Conservation (phyloP, 2,113 vertebrate genomes). For the Cochlearius cochlearius region DNA sequence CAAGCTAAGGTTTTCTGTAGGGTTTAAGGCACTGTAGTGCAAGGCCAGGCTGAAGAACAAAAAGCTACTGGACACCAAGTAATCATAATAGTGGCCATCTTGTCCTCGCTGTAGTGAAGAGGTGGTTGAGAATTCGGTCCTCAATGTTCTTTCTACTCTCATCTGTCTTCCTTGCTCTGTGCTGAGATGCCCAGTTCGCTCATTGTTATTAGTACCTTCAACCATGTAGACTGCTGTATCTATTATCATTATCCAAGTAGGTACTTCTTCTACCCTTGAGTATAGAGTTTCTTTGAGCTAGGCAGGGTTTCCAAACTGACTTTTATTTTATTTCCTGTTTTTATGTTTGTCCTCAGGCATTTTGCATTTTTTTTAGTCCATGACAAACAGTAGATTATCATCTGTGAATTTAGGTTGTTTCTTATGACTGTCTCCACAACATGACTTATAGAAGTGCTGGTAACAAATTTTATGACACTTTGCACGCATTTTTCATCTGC, state of each 20-base stretch:
- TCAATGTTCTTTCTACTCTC: not conserved
- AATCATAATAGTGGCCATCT: not conserved
- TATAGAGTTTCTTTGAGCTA: not conserved
- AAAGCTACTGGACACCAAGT: not conserved
- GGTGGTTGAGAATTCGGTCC: not conserved
- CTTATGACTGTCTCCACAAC: not conserved
- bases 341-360: not conserved
- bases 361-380: not conserved
- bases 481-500: not conserved
- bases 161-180: not conserved
- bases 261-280: not conserved
- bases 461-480: not conserved
- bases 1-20: not conserved
- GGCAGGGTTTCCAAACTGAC: not conserved
- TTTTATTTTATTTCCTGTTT: not conserved
- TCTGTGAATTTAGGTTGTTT: not conserved
- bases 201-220: not conserved
- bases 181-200: not conserved
- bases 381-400: not conserved
- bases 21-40: not conserved
- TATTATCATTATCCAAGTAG: not conserved
- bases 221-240: fast-evolving
- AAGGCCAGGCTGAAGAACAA: not conserved
- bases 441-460: not conserved
- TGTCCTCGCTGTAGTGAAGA: not conserved